Evolutionary conservation across 2,113 vertebrate species (phyloP).

Genomic region (Corythoichthys intestinalis): DNA sequence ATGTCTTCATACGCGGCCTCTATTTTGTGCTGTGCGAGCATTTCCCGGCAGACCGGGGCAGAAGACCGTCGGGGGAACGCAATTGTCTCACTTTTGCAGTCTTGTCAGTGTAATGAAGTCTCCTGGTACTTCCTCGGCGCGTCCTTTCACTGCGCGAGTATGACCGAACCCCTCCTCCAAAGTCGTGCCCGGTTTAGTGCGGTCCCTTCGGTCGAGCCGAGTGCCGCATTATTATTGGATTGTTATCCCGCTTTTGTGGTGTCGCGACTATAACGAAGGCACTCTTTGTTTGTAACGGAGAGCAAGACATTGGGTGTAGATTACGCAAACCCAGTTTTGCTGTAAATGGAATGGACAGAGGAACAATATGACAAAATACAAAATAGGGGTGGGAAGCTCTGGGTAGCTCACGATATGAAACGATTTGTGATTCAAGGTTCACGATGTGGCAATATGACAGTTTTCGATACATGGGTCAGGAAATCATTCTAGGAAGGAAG

Average conservation of each 20-base stretch:
- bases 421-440: too few species aligned
- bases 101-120: conserved; percentile 69
- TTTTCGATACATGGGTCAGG: too few species aligned
- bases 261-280: background rate
- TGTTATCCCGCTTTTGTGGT: background rate
- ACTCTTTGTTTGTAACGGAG: background rate
- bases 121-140: conserved; percentile 58
- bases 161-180: conserved; percentile 25
- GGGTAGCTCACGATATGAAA: too few species aligned
- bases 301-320: background rate
- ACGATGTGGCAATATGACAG: too few species aligned
- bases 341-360: background rate
- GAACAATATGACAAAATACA: background rate
- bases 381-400: too few species aligned
- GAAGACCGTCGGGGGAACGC: conserved; percentile 16
- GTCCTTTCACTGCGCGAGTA: conserved; percentile 55
- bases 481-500: too few species aligned
- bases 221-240: background rate
- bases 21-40: background rate
- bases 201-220: conserved; percentile 26
- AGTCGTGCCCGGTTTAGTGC: conserved; percentile 7
- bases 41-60: conserved; percentile 14
- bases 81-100: conserved; percentile 35
- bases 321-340: background rate
- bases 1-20: too few species aligned